Base-by-base conservation (phyloP, 2,888 invertebrate species). In the Dasypolia templi region DNA sequence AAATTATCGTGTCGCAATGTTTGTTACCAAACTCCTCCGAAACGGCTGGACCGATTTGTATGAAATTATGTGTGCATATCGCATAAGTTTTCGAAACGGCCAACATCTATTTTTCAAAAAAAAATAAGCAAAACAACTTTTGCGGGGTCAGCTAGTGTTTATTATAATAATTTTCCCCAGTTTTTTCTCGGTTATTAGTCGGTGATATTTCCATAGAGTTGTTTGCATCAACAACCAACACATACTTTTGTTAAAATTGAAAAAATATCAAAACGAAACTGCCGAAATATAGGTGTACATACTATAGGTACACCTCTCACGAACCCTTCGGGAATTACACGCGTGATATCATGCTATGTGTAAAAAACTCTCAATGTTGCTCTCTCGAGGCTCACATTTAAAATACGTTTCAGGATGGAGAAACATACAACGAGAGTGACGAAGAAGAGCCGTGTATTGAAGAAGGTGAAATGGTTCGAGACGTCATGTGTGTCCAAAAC, bases 401-500 rank as follows among this genome's bases (percentile, higher is more conserved):
- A 22, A 11, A 67, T 56, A 29, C 0, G 29, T n/a, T 68, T 0
- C 19, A 95, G 96, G 96, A 95, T 74, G 92, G 91, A 26, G 95
- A 96, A 78, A 89, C 93, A 2, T 93, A 92, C 81, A 93, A 92
- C 67, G 94, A 94, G 71, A 94, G 91, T 49, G 95, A 95, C 19
- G 94, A 95, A 12, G 95, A 95, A 44, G 95, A 95, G 55, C 95
- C 95, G 0, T 96, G 96, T 77, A 92, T 95, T 12, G 95, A 95
- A 81, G 96, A 96, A 91, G 96, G 96, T 0, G 95, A 95, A 71
- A 96, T 95, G 94, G 85, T 91, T 2, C 89, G 96, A 81, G 95
- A 95, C 68, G 97, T 97, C 9, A 97, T 97, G 96, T 97, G 97
- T 85, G 96, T 97, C 17, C 96, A 97, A 79, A 96, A 96, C 86